phyloP scores from a whole-genome alignment of 2,797 vertebrate species.

The Artibeus lituratus region DNA sequence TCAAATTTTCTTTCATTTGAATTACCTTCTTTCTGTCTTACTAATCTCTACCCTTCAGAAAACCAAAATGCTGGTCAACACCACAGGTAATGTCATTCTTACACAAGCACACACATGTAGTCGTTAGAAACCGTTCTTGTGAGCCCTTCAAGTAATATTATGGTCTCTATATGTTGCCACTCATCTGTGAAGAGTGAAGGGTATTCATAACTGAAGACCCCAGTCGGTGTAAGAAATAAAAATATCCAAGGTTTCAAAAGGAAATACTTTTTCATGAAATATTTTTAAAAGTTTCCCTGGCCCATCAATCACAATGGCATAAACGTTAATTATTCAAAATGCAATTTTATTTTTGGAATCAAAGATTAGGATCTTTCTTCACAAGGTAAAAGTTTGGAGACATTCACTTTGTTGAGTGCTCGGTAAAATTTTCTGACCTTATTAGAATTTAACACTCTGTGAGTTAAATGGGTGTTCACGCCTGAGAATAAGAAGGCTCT shows the following conservation, averaged over 20 bases:
- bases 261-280: conserved; percentile 56
- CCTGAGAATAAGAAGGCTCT: conserved; percentile 11
- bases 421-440: conserved; percentile 45
- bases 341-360: conserved; percentile 74
- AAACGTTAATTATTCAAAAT: conserved; percentile 74
- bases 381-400: conserved; percentile 59
- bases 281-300: conserved; percentile 40
- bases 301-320: conserved; percentile 64
- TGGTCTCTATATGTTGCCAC: conserved; percentile 4
- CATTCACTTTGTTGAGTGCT: conserved; percentile 13
- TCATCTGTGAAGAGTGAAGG: conserved; percentile 22
- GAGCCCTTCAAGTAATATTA: neutral
- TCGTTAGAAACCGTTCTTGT: conserved; percentile 25
- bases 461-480: conserved; percentile 7
- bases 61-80: neutral
- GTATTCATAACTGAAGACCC: conserved; percentile 7
- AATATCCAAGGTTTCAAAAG: conserved; percentile 53
- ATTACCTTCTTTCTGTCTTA: neutral
- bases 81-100: conserved; percentile 4
- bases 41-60: neutral
- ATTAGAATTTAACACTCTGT: conserved; percentile 34
- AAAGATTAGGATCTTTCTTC: conserved; percentile 65
- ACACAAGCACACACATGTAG: neutral
- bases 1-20: neutral
- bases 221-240: conserved; percentile 53